These are phyloP conservation scores for Trissoscelio sp. DNA, from an alignment of 2,888 invertebrate species.

Conservation along the genomic window DNA sequence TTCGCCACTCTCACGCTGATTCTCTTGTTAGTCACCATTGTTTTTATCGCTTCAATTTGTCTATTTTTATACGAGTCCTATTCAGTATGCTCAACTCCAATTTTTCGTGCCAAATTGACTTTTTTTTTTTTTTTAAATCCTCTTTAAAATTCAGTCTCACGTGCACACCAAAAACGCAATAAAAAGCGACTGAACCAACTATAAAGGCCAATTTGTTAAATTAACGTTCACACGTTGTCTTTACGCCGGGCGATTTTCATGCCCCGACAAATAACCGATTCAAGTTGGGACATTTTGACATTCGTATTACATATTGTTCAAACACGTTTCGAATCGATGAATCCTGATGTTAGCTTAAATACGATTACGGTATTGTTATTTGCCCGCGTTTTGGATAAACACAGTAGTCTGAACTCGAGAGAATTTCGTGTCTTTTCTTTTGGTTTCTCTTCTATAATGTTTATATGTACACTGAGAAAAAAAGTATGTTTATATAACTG, in stretches of 20 bases:
- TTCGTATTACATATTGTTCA: slow-evolving; percentile 26
- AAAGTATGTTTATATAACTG: too few relatives aligned
- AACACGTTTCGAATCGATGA: slow-evolving; percentile 20
- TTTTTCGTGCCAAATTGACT: slow-evolving; percentile 31
- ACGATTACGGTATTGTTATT: slow-evolving; percentile 17
- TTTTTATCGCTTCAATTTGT: slow-evolving; percentile 6
- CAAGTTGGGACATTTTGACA: slow-evolving; percentile 27
- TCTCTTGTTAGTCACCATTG: slow-evolving; percentile 22
- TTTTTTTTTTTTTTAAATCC: slow-evolving; percentile 25
- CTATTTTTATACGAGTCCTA: slow-evolving; percentile 10
- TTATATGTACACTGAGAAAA: too few relatives aligned
- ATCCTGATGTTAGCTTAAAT: slow-evolving; percentile 31
- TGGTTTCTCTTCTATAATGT: too few relatives aligned
- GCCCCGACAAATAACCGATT: neutral
- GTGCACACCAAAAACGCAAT: neutral
- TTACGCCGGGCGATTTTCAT: slow-evolving; percentile 10
- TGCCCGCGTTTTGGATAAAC: slow-evolving; percentile 5
- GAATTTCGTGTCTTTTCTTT: neutral
- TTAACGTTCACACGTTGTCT: slow-evolving; percentile 26
- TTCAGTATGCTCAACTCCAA: slow-evolving; percentile 16
- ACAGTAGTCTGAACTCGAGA: neutral
- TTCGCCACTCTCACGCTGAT: neutral
- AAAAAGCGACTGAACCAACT: neutral
- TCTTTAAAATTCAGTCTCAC: slow-evolving; percentile 23
- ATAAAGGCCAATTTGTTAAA: slow-evolving; percentile 19